These are phyloP conservation scores for Cephus nigrinus DNA, from an alignment of 2,888 invertebrate species.

Conservation along the genomic window DNA sequence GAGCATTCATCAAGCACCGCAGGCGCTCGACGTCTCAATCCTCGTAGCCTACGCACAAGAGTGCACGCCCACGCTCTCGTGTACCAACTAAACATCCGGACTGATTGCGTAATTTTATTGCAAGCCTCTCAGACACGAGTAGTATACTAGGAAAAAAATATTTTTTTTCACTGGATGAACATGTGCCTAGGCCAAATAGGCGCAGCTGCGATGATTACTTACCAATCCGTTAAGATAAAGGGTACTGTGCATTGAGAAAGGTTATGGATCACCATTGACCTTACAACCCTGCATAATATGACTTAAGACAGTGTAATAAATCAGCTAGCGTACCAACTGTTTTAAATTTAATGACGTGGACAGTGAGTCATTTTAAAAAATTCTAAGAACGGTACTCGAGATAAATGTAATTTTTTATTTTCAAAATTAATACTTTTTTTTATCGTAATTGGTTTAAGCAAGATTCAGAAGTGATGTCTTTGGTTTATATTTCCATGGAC, in stretches of 20 bases:
- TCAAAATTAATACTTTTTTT: not conserved
- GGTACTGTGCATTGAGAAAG: not conserved
- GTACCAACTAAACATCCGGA: constrained; percentile 40
- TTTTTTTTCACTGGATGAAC: not conserved
- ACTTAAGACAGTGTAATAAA: not conserved
- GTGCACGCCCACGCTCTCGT: constrained; percentile 47
- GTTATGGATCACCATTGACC: not conserved
- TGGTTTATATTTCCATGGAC: not conserved
- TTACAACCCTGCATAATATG: not conserved
- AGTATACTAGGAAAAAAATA: not conserved
- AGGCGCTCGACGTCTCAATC: constrained; percentile 66
- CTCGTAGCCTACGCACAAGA: constrained; percentile 56
- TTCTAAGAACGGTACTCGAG: too few relatives aligned
- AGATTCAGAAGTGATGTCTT: not conserved
- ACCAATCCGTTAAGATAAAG: not conserved
- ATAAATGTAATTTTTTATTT: too few relatives aligned
- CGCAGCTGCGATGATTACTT: not conserved
- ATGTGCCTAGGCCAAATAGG: not conserved
- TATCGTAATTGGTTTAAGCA: not conserved
- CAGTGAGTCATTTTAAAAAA: too few relatives aligned
- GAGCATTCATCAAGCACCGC: constrained; percentile 63
- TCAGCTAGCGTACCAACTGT: not conserved
- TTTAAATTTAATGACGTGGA: not conserved
- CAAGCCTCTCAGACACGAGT: constrained; percentile 6
- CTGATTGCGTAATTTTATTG: constrained; percentile 26